These are phyloP conservation scores for Andrena camellia DNA, from an alignment of 2,888 invertebrate genomes.

Conservation along the genomic window DNA sequence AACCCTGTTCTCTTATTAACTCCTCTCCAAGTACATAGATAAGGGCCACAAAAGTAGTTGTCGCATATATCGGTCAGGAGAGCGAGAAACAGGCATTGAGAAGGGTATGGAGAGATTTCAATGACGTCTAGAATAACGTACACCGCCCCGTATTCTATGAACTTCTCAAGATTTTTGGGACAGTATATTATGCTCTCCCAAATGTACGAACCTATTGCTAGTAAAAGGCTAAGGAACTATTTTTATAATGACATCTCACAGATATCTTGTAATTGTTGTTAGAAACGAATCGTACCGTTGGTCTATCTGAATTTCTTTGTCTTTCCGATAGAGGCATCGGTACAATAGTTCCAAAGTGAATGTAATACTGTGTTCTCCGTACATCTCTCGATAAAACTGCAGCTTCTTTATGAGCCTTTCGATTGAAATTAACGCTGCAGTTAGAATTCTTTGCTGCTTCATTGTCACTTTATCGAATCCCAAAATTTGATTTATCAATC, in stretches of 20 bases:
- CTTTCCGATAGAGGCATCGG: constrained; percentile 68
- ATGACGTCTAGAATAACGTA: constrained; percentile 84
- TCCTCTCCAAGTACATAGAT: constrained; percentile 85
- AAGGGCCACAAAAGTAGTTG: constrained; percentile 80
- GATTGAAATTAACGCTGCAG: constrained; percentile 71
- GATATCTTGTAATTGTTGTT: not conserved
- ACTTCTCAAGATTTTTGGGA: constrained; percentile 75
- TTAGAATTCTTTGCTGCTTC: constrained; percentile 75
- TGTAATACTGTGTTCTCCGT: constrained; percentile 63
- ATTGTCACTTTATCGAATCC: constrained; percentile 66
- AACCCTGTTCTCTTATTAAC: constrained; percentile 79
- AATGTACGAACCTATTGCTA: constrained; percentile 83
- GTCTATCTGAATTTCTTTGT: constrained; percentile 79
- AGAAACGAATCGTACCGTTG: constrained; percentile 70
- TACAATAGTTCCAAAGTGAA: constrained; percentile 69
- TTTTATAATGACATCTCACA: constrained; percentile 5
- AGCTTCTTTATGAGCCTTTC: constrained; percentile 70
- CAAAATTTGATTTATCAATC: constrained; percentile 66
- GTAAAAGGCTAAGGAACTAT: constrained; percentile 76
- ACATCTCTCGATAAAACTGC: constrained; percentile 46
- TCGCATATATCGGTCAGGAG: constrained; percentile 84
- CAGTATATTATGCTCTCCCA: constrained; percentile 83
- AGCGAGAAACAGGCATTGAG: constrained; percentile 84
- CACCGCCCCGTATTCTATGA: constrained; percentile 82
- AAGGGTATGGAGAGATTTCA: constrained; percentile 78